Conservation (phyloP, 2,113 vertebrate genomes). For the Amazona vittata region DNA sequence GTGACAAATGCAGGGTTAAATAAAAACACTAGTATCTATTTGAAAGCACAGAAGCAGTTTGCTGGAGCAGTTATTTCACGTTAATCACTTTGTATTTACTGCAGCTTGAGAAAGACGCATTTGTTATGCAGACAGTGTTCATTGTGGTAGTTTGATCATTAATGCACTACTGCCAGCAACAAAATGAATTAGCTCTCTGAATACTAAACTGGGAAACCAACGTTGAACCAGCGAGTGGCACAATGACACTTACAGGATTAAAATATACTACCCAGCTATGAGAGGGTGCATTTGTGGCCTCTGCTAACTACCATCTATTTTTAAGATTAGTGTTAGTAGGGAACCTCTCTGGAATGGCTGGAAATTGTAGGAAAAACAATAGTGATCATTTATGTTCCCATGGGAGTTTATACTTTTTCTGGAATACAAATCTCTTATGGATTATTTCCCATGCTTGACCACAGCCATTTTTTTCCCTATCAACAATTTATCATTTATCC, state of each 20-base stretch:
- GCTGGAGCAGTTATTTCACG: constrained; percentile 68
- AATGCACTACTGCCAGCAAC: constrained; percentile 70
- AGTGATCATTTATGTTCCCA: constrained; percentile 28
- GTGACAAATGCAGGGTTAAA: constrained; percentile 57
- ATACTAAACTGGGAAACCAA: constrained; percentile 65
- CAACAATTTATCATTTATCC: constrained; percentile 54
- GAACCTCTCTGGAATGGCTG: background rate
- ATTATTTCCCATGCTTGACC: constrained; percentile 43
- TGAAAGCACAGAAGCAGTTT: constrained; percentile 59
- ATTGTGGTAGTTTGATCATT: constrained; percentile 71
- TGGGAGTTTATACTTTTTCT: constrained; percentile 9
- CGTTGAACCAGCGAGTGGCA: constrained; percentile 38
- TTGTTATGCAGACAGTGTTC: constrained; percentile 80
- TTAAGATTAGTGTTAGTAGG: constrained; percentile 31
- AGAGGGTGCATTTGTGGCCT: constrained; percentile 53
- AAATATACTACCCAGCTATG: constrained; percentile 43
- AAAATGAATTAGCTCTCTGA: constrained; percentile 74
- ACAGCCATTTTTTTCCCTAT: constrained; percentile 2
- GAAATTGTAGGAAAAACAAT: constrained; percentile 16
- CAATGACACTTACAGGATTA: constrained; percentile 61
- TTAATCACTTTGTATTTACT: constrained; percentile 77
- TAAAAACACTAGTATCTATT: constrained; percentile 58
- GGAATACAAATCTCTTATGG: constrained; percentile 31
- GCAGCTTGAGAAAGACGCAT: constrained; percentile 74
- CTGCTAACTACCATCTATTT: constrained; percentile 52